Base-by-base conservation (phyloP, 2,797 vertebrate species). In the Darevskia nairensis region DNA sequence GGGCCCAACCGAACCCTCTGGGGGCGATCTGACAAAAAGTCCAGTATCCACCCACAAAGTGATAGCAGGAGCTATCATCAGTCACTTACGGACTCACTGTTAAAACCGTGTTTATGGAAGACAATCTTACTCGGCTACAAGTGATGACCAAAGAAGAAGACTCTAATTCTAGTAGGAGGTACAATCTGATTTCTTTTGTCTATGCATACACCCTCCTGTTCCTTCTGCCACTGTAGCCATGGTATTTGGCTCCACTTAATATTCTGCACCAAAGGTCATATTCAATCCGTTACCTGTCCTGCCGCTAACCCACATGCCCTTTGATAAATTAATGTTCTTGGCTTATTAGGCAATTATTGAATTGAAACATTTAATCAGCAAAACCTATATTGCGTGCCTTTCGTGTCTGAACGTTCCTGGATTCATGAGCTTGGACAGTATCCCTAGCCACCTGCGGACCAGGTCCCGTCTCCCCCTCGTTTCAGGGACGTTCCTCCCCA, bases 321-420 rank as follows among this genome's bases (percentile, higher is more conserved):
- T 80, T 81, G 71, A 89, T 85, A 81, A 81, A 89, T 77, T 23
- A 55, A 39, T 3, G 3, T 82, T 80, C 78, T 86, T 6, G 27
- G 64, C 44, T 81, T 85, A 69, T 68, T 41, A 66, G 59, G 78
- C 41, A 41, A 75, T 68, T 80, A 85, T 75, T 74, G 77, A 89
- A 85, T 32, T 7, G 61, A 66, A 66, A 55, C 25, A 66, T 81
- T 81, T 41, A 76, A 68, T 85, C 78, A 68, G 17, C 1, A 44
- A 25, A 55, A n/a, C 29, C 39, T 29, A 4, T 15, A 44, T 59
- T 23, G 15, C 50, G n/a, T 19, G 59, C 66, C 39, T 75, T 39
- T 81, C 29, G 27, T 66, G 27, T 10, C 55, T 74, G 55, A 50
- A 66, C n/a, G 0, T 25, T 4, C 11, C 78, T 55, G 44, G n/a